Base-by-base conservation (phyloP, 2,888 invertebrate species). In the Anthrax anthrax region DNA sequence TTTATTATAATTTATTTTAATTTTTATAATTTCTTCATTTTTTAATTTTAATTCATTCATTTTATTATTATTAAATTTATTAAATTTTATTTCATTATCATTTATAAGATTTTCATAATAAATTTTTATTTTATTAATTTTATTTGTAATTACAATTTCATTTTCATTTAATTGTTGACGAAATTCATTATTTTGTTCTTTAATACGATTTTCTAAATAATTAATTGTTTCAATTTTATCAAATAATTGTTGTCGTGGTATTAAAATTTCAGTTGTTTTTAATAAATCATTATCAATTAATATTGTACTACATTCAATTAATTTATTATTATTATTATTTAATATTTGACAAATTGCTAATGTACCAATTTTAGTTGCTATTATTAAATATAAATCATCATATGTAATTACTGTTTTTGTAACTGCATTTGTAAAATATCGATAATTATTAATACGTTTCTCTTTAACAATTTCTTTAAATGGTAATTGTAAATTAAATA, bases 181-280 rank as follows among this genome's bases (percentile, higher is more conserved):
- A 59, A 88, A 87, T 62, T 94, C 92, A 13, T 85, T 84, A 60
- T 88, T 84, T 55, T 91, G 70, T 63, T 95, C 91, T 53, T 81
- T 81, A 61, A 92, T 78, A 43, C 89, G 74, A 16, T 62, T 43
- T 52, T 67, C 63, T 32, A 75, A 63, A 50, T 81, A 80, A 34
- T 68, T 64, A 49, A 84, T 84, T 49, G 71, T 72, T 3, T 75
- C 67, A 51, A 85, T 79, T 70, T 90, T 90, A 46, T 88, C 86
- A 55, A 84, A 80, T 32, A 94, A 70, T 58, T 88, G 80, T 39
- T 69, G 71, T 44, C 80, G 81, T 27, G 86, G 81, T 52, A 92
- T 87, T 43, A 92, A 72, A 51, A 91, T 81, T 62, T 92, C 90
- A 53, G 81, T 81, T 0, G 84, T 81, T 58, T 82, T 80, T 5